Conservation (phyloP, 2,113 vertebrate species). For the Gavialis gangeticus region DNA sequence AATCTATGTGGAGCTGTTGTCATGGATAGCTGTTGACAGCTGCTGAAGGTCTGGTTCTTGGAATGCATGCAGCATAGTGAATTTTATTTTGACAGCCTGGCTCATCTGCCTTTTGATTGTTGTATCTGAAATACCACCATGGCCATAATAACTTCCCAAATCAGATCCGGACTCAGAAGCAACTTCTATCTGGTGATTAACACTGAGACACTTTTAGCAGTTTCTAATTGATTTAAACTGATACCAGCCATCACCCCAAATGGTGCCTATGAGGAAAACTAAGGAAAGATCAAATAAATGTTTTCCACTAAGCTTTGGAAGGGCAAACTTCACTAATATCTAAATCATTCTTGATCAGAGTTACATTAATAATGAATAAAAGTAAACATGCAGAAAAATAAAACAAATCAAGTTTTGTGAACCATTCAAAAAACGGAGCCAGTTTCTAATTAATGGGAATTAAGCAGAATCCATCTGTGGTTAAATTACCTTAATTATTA, state of each 20-base stretch:
- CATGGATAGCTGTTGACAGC: not conserved
- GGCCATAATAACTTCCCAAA: not conserved
- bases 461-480: not conserved
- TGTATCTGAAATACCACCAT: not conserved
- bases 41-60: not conserved
- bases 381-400: not conserved
- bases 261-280: not conserved
- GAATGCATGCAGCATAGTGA: not conserved
- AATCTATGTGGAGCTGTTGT: not conserved
- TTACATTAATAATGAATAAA: not conserved
- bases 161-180: not conserved
- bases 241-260: not conserved
- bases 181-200: not conserved
- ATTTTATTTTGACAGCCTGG: not conserved
- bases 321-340: not conserved
- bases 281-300: not conserved
- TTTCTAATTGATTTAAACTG: not conserved
- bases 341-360: not conserved
- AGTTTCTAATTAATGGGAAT: not conserved
- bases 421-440: not conserved
- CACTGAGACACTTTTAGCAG: not conserved
- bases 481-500: not conserved
- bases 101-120: accelerated
- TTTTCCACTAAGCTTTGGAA: not conserved
- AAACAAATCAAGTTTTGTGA: not conserved